These are phyloP conservation scores for Ennomos fuscantarius DNA, from an alignment of 2,888 invertebrate genomes.

Conservation along the genomic window DNA sequence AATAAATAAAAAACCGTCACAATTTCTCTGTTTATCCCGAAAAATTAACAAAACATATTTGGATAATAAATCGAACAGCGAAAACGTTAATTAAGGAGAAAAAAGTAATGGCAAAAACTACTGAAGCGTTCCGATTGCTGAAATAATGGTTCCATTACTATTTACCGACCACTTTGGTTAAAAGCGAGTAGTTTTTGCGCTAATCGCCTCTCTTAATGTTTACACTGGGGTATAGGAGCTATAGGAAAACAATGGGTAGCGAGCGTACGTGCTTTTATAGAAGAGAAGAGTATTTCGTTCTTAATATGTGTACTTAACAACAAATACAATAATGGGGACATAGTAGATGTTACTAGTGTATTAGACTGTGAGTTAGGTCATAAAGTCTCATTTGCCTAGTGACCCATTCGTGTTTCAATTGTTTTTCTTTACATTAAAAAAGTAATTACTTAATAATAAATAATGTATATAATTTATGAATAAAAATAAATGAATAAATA, in stretches of 20 bases:
- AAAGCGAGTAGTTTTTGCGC: slow-evolving; percentile 33
- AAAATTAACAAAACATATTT: slow-evolving; percentile 1
- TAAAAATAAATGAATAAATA: no score
- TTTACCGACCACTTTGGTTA: slow-evolving; percentile 36
- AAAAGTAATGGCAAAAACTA: slow-evolving; percentile 18
- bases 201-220: slow-evolving; percentile 33
- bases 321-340: no score
- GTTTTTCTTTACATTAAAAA: no score
- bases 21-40: neutral
- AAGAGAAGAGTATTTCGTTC: slow-evolving; percentile 1
- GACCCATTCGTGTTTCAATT: no score
- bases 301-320: slow-evolving; percentile 1
- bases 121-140: slow-evolving; percentile 25
- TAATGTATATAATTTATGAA: no score
- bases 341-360: no score
- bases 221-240: slow-evolving; percentile 13
- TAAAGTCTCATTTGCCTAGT: no score
- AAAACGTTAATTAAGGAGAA: slow-evolving; percentile 9
- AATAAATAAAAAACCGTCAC: no score
- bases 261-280: slow-evolving; percentile 20
- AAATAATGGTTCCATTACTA: slow-evolving; percentile 38
- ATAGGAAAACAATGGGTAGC: slow-evolving; percentile 14
- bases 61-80: slow-evolving; percentile 6
- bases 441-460: no score
- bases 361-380: no score